Conservation (phyloP, 2,797 vertebrate genomes). For the Clarias fuscus region DNA sequence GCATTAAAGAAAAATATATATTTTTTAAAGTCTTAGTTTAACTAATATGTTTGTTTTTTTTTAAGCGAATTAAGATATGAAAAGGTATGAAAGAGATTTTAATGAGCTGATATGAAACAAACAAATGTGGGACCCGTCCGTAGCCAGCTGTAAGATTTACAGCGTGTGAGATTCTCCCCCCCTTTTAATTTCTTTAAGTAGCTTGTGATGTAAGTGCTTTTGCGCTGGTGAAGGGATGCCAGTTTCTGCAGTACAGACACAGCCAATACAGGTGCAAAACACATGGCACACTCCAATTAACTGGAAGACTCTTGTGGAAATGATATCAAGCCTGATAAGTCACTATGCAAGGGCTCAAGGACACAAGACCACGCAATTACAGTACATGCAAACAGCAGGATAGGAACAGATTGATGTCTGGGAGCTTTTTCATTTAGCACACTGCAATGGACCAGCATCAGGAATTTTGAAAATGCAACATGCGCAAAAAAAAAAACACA, state of each 20-base stretch:
- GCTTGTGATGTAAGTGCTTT: slow-evolving; percentile 61
- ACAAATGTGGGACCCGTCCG: slow-evolving; percentile 58
- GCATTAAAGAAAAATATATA: background rate
- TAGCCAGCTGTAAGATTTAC: slow-evolving; percentile 56
- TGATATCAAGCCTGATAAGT: slow-evolving; percentile 1
- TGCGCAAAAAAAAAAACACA: background rate
- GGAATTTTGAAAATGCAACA: background rate
- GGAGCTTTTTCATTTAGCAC: background rate
- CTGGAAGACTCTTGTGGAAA: background rate
- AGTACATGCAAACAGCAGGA: background rate
- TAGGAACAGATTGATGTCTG: background rate
- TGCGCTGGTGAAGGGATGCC: slow-evolving; percentile 41
- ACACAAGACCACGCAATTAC: background rate
- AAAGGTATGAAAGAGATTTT: slow-evolving; percentile 56
- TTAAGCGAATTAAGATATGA: background rate
- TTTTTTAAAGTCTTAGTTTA: background rate
- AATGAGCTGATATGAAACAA: slow-evolving; percentile 61
- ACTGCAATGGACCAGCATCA: background rate
- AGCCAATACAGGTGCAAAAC: slow-evolving; percentile 46
- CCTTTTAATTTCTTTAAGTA: slow-evolving; percentile 68
- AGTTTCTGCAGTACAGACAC: slow-evolving; percentile 35
- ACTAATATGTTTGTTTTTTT: background rate
- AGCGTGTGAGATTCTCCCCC: slow-evolving; percentile 55
- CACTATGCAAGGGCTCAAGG: slow-evolving; percentile 8
- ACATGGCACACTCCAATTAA: slow-evolving; percentile 33